Conservation (phyloP, 2,113 vertebrate genomes). For the Passer domesticus region DNA sequence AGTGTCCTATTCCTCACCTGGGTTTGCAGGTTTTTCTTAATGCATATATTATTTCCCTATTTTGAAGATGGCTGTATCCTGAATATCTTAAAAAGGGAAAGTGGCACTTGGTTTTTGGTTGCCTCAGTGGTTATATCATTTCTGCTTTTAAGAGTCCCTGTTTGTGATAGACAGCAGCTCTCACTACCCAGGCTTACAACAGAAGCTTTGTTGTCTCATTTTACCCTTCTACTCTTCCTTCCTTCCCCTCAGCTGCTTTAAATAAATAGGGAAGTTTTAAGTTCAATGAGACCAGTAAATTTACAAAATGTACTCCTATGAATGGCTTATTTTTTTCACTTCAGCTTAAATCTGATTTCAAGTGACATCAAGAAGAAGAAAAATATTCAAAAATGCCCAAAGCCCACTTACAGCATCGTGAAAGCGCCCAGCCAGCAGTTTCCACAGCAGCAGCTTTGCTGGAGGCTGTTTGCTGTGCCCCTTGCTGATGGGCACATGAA, state of each 20-base stretch:
- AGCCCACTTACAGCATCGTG: background rate
- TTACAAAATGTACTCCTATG: background rate
- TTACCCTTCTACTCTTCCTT: slow-evolving; percentile 19
- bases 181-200: background rate
- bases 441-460: background rate
- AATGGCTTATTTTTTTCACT: background rate
- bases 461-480: background rate
- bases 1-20: slow-evolving; percentile 19
- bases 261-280: slow-evolving; percentile 24
- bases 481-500: background rate
- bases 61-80: slow-evolving; percentile 4
- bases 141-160: slow-evolving; percentile 12
- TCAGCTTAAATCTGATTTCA: slow-evolving; percentile 6
- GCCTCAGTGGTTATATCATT: background rate
- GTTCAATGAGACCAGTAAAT: background rate
- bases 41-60: slow-evolving; percentile 38
- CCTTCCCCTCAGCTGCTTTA: slow-evolving; percentile 29
- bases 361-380: background rate
- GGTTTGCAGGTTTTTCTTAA: background rate
- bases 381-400: background rate
- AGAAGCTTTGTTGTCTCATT: slow-evolving; percentile 15
- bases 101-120: background rate
- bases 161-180: background rate
- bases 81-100: slow-evolving; percentile 18
- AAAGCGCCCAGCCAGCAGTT: slow-evolving; percentile 9